Evolutionary conservation across 2,888 invertebrate genomes (phyloP), one percentile per base, ranked within the genome.

Genomic region (Stenichneumon culpator): DNA sequence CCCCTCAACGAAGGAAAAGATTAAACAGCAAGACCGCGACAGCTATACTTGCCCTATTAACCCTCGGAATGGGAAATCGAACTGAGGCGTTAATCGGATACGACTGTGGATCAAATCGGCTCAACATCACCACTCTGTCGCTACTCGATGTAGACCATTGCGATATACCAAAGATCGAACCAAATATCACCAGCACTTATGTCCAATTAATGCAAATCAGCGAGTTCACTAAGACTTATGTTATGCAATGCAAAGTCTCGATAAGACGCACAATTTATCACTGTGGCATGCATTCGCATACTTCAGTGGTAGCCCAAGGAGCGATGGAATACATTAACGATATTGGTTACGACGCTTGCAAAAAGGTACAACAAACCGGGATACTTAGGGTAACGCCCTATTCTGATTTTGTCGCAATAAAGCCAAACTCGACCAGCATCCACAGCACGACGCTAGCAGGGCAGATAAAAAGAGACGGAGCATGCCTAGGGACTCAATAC

Each of bases 271-370:
- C 75, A 0, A 22, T 84, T 1, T 67, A 63, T 22, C 19, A 81
- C 32, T 85, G 86, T 32, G 86, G 85, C 7, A 83, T 83, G 86
- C 79, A 84, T 4, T 86, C 86, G 14, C 83, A 86, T 36, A 32
- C 36, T 28, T 86, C 84, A 6, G 28, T 72, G 4, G 86, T 86
- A 14, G 54, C 67, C 25, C 54, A 81, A 5, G 81, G 79, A 16
- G 25, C 47, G 14, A 80, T 73, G 50, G 79, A 84, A 79, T 86
- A 81, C 28, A 28, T 86, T 1, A 52, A 32, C 11, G 77, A 77
- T 5, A 68, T 83, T 3, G 44, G 54, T 0, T 36, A n/a, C 2
- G 79, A 86, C 28, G n/a, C 63, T 6, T 85, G 79, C 52, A 60
- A 0, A 5, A 60, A 75, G 9, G 14, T 69, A 9, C 84, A 86